These are phyloP conservation scores for Drosophila ambigua DNA, from an alignment of 1,140 invertebrate genomes.

Conservation along the genomic window DNA sequence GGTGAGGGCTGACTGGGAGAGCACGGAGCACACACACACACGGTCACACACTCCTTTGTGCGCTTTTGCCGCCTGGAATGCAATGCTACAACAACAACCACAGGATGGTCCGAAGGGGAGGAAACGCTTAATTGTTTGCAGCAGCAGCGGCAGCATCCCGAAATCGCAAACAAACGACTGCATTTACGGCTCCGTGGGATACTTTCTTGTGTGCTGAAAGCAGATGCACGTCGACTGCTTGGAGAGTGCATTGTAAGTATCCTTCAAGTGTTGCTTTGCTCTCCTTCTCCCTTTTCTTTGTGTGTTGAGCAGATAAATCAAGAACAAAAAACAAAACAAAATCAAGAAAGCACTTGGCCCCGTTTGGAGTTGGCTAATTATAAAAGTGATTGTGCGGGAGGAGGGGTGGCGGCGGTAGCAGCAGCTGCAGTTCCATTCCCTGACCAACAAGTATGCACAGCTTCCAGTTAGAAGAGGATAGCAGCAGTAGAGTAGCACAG, in stretches of 20 bases:
- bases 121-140: conserved; percentile 73
- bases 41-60: conserved; percentile 45
- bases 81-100: conserved; percentile 46
- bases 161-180: conserved; percentile 66
- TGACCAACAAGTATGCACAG: conserved; percentile 46
- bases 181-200: conserved; percentile 41
- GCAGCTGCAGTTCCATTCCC: conserved; percentile 27
- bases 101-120: conserved; percentile 52
- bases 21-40: conserved; percentile 44
- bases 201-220: conserved; percentile 32
- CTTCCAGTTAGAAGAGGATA: conserved; percentile 39
- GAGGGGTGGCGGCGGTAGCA: not conserved
- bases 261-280: conserved; percentile 54
- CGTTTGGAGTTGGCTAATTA: conserved; percentile 67
- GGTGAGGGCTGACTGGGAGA: conserved; percentile 26
- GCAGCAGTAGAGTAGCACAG: too few relatives aligned
- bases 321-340: conserved; percentile 23
- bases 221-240: conserved; percentile 31
- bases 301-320: conserved; percentile 21
- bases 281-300: not conserved
- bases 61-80: conserved; percentile 53
- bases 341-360: conserved; percentile 23
- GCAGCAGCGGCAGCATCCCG: conserved; percentile 31
- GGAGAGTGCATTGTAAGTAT: conserved; percentile 69
- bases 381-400: conserved; percentile 31